A percentile compares a stretch with the other conserved stretches of the same genome.
Conservation (phyloP, 2,797 vertebrate genomes). For the Pteronotus mesoamericanus region DNA sequence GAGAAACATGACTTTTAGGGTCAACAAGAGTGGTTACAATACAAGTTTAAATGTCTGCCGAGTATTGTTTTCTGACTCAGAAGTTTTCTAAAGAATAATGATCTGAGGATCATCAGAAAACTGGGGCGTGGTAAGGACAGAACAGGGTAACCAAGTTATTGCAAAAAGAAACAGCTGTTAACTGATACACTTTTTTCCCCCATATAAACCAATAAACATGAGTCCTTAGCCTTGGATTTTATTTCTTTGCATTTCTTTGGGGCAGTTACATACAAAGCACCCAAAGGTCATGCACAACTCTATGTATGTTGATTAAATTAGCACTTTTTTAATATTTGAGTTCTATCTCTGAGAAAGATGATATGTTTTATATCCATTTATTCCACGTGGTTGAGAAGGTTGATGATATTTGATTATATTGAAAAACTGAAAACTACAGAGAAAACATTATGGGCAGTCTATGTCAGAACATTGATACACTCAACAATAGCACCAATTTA, state of each 20-base stretch:
- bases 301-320: not conserved
- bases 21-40: not conserved
- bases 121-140: not conserved
- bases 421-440: conserved; percentile 25
- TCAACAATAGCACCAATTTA: not conserved
- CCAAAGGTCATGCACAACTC: not conserved
- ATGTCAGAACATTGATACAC: not conserved
- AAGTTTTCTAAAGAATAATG: not conserved
- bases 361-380: conserved; percentile 3
- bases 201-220: not conserved
- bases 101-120: not conserved
- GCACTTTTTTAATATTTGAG: not conserved
- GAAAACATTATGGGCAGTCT: not conserved
- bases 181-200: not conserved
- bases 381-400: not conserved
- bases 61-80: not conserved
- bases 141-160: not conserved
- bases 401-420: not conserved
- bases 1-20: conserved; percentile 19
- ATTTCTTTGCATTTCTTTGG: no score
- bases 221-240: not conserved
- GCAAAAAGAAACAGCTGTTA: not conserved
- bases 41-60: conserved; percentile 7
- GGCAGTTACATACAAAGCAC: not conserved
- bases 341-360: not conserved